Evolutionary conservation across 2,888 invertebrate genomes (phyloP).

Genomic region (Lithophane socia): DNA sequence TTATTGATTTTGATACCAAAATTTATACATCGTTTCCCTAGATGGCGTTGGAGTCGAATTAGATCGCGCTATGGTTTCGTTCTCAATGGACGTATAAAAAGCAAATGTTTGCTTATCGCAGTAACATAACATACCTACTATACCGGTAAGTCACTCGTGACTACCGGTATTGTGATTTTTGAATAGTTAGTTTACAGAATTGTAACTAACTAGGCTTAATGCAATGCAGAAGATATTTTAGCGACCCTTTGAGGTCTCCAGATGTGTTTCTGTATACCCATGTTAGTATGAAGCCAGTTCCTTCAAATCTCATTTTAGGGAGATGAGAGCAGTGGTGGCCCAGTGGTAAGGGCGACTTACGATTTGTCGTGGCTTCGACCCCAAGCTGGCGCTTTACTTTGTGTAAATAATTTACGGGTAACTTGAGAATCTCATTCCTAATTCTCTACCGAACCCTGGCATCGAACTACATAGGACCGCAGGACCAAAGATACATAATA

Average conservation of each 20-base stretch:
- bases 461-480: too few relatives aligned
- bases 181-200: not conserved
- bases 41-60: not conserved
- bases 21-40: not conserved
- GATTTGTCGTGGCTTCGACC: not conserved
- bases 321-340: not conserved
- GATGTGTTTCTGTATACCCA: not conserved
- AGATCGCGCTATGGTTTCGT: not conserved
- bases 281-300: not conserved
- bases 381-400: not conserved
- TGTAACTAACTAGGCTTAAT: not conserved
- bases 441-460: too few relatives aligned
- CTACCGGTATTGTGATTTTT: not conserved
- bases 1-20: not conserved
- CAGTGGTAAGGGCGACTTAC: not conserved
- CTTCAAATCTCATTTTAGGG: not conserved
- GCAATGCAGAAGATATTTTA: too few relatives aligned
- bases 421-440: too few relatives aligned
- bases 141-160: not conserved
- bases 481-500: too few relatives aligned
- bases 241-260: not conserved
- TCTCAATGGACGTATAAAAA: not conserved
- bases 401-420: too few relatives aligned
- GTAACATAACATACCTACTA: not conserved
- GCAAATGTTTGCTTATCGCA: not conserved